A percentile compares a stretch with the other conserved stretches of the same genome.
Conservation (phyloP, 2,888 invertebrate genomes). For the Philereme vetulata region DNA sequence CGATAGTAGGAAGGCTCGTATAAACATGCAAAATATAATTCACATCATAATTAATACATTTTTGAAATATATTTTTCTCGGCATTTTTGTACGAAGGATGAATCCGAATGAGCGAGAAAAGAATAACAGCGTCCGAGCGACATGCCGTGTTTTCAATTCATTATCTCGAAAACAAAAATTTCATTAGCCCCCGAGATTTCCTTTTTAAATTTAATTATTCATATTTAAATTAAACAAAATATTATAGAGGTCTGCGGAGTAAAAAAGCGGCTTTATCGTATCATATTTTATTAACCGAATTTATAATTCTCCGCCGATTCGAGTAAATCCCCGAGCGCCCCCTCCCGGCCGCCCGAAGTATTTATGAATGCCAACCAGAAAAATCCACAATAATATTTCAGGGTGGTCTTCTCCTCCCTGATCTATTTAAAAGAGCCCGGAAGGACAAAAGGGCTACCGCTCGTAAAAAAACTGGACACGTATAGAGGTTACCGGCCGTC, state of each 20-base stretch:
- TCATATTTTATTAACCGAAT: constrained; percentile 84
- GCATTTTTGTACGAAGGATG: constrained; percentile 67
- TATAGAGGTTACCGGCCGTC: constrained; percentile 74
- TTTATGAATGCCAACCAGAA: constrained; percentile 83
- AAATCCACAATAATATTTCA: constrained; percentile 84
- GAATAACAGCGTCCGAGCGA: constrained; percentile 75
- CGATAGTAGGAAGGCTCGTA: constrained; percentile 62
- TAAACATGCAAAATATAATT: constrained; percentile 65
- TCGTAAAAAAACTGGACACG: constrained; percentile 82
- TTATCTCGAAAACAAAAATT: constrained; percentile 84
- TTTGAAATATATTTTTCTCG: constrained; percentile 56
- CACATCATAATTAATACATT: constrained; percentile 76
- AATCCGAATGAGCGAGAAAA: constrained; percentile 80
- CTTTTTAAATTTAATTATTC: constrained; percentile 83
- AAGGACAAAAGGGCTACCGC: constrained; percentile 80
- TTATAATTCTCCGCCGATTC: constrained; percentile 82
- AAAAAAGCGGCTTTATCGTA: constrained; percentile 78
- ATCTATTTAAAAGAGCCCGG: constrained; percentile 83
- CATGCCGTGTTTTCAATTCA: constrained; percentile 82
- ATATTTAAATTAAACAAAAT: constrained; percentile 84
- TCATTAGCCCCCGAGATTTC: constrained; percentile 81
- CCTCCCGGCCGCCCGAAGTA: constrained; percentile 68
- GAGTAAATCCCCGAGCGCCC: constrained; percentile 66
- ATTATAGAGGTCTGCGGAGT: constrained; percentile 78
- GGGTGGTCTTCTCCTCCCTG: constrained; percentile 78